Evolutionary conservation across 1,140 invertebrate genomes (phyloP).

Genomic region (Ceratoteleas bidentatus): DNA sequence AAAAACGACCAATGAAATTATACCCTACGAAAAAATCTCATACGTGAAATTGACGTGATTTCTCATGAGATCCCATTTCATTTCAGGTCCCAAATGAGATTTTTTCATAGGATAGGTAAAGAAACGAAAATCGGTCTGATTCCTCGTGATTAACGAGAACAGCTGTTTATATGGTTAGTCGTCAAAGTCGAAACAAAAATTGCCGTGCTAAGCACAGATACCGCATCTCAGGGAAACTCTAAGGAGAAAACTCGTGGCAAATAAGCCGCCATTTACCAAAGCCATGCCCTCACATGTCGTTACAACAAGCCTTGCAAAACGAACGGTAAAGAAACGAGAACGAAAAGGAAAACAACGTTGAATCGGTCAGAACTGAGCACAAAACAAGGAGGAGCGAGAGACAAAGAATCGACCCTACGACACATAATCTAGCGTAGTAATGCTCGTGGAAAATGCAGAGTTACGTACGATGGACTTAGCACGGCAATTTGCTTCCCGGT

Average conservation of each 20-base stretch:
- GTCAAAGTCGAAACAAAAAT: slow-evolving; percentile 48
- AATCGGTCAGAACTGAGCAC: slow-evolving; percentile 9
- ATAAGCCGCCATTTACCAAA: slow-evolving; percentile 29
- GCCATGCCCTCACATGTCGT: slow-evolving; percentile 40
- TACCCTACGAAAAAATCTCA: too few relatives aligned
- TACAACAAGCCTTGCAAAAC: slow-evolving; percentile 31
- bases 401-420: slow-evolving; percentile 20
- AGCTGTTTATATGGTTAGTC: not conserved
- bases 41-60: too few relatives aligned
- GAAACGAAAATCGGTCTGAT: too few relatives aligned
- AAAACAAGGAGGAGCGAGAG: not conserved
- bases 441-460: slow-evolving; percentile 24
- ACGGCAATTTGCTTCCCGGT: slow-evolving; percentile 62
- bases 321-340: slow-evolving; percentile 17
- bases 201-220: slow-evolving; percentile 63
- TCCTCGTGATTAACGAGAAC: too few relatives aligned
- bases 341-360: slow-evolving; percentile 6
- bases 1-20: too few relatives aligned
- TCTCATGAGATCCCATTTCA: too few relatives aligned
- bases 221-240: slow-evolving; percentile 23
- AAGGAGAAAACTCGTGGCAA: slow-evolving; percentile 17
- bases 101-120: too few relatives aligned
- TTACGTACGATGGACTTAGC: slow-evolving; percentile 64
- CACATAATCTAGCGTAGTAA: slow-evolving; percentile 50
- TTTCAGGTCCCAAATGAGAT: too few relatives aligned